Base-by-base conservation (phyloP, 2,797 vertebrate genomes). In the Odontamblyopus lacepedii region DNA sequence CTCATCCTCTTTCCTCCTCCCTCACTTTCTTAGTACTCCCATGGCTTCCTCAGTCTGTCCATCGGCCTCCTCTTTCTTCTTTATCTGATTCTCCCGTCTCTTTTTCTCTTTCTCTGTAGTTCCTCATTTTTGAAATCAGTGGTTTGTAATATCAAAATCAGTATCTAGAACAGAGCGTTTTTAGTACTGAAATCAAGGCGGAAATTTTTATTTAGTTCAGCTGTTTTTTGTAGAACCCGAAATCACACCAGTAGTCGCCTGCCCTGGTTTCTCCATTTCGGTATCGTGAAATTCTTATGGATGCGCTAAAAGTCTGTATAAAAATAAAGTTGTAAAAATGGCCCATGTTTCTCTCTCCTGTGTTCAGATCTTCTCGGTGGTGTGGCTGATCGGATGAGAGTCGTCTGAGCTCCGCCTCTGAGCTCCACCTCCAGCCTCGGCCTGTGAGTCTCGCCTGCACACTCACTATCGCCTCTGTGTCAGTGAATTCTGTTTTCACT, bases 301-400 rank as follows among this genome's bases (percentile, higher is more conserved):
- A 18, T 55, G 51, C n/a, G n/a, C 0, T 55, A 55, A 19, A 55
- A 0, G 5, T 55, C 19, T 55, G 19, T 55, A 8, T 53, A 53
- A 27, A 26, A 26, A n/a, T 55, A n/a, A 15, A 26, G 23, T 0
- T 59, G 56, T 29, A 30, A 16, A 60, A 15, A 30, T 60, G 30
- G 13, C 55, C 27, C 15, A 5, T 30, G 2, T 41, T 15, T 73
- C 53, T 65, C 75, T 75, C 23, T 15, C 71, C 56, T 67, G 73
- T 74, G 76, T 83, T 76, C 85, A 91, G 86, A 91, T 88, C 79
- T 38, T 38, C 7, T 38, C 7, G 1, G 84, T 87, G 77, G 89
- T 89, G 90, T 76, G 86, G 90, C 90, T 94, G 94, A 94, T 94
- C 93, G 93, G 93, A 91, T 8, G 53, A 48, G 44, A 15, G 44